Percentiles rank a stretch among this genome's conserved stretches.
Conservation (phyloP, 2,888 invertebrate genomes). For the Mayetiola destructor region DNA sequence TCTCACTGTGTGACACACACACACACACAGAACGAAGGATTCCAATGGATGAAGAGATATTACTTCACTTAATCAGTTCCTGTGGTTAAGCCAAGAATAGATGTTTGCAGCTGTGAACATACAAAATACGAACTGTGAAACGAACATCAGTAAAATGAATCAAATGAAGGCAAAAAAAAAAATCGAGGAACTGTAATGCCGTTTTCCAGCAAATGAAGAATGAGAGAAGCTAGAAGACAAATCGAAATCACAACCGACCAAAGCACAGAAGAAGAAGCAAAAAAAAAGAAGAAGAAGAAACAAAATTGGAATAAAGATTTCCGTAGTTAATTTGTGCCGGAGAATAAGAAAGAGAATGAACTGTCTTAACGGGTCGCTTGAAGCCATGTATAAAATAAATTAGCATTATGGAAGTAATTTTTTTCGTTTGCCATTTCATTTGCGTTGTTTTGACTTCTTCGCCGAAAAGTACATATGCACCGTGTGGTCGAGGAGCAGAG, state of each 20-base stretch:
- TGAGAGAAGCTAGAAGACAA: no score
- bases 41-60: no score
- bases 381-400: background rate
- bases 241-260: background rate
- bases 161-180: no score
- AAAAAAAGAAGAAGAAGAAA: background rate
- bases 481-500: background rate
- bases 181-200: no score
- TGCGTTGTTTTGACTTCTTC: no score
- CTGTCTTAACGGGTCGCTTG: background rate
- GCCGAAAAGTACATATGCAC: background rate
- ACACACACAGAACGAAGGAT: background rate
- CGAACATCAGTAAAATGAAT: no score
- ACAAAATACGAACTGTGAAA: no score
- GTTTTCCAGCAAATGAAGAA: no score
- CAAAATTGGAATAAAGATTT: conserved; percentile 2
- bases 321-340: background rate
- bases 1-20: background rate
- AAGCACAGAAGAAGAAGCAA: background rate
- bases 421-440: conserved; percentile 2
- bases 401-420: conserved; percentile 8
- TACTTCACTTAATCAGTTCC: conserved; percentile 8
- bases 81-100: conserved; percentile 4
- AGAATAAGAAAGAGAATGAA: background rate
- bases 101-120: conserved; percentile 7